Base-by-base conservation (phyloP, 1,140 invertebrate genomes). In the Pseudomyrmex dendroicus region DNA sequence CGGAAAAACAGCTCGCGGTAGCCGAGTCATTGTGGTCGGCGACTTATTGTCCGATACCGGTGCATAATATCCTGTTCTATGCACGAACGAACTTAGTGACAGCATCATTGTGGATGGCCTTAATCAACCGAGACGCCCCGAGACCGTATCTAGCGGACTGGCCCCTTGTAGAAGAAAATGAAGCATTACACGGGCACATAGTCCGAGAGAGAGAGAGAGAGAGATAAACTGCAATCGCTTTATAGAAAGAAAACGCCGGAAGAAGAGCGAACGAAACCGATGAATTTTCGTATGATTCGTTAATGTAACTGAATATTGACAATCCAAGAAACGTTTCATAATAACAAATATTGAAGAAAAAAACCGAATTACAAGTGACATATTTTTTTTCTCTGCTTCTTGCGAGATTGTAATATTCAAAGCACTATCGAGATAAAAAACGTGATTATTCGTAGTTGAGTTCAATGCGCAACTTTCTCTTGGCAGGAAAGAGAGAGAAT, bases 41-140 rank as follows among this genome's bases (percentile, higher is more conserved):
- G 88, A 92, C 91, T 93, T 91, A 92, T 92, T 93, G 92, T 90
- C 88, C 87, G 84, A 89, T 89, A 91, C 91, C 89, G 85, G 82
- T 88, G 89, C 88, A 91, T 92, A 92, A 92, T 93, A 92, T 93
- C 92, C 91, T 89, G 92, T 90, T 92, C 89, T 92, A 93, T 93
- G 92, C 92, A 93, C 91, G 92, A 92, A 91, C 91, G 92, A 92
- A 77, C 84, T 86, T 89, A 90, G 89, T 89, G 91, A 92, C 91
- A 92, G 89, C 89, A 84, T 89, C 86, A 89, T 84, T 89, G 77
- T 84, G 48, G 85, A 80, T 83, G 56, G 76, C 90, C 80, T 87
- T 87, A 87, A 87, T 87, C 86, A 87, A 87, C 73, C 76, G 66
- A 80, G 54, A 80, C 76, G 66, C 35, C 59, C 54, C 54, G 46